Evolutionary conservation across 1,140 invertebrate genomes (phyloP).

Genomic region (Notospermus geniculatus): DNA sequence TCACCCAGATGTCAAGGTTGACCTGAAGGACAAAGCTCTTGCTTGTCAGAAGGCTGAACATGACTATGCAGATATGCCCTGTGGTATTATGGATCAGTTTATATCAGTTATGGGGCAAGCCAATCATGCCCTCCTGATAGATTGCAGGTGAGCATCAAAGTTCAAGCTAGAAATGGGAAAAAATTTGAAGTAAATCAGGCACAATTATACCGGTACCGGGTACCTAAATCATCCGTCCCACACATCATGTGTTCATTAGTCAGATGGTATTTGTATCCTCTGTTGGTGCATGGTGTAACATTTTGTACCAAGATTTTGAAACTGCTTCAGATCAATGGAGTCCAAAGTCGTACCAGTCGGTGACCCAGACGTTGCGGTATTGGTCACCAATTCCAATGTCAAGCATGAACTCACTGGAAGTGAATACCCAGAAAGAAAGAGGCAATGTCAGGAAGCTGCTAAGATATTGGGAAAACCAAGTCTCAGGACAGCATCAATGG

Average conservation of each 20-base stretch:
- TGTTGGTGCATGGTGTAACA: too few relatives aligned
- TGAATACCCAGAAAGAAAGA: slow-evolving; percentile 77
- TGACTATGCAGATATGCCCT: slow-evolving; percentile 83
- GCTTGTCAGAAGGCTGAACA: slow-evolving; percentile 89
- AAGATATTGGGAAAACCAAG: slow-evolving; percentile 70
- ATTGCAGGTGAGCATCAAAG: slow-evolving; percentile 69
- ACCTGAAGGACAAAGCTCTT: slow-evolving; percentile 68
- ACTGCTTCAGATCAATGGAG: slow-evolving; percentile 62
- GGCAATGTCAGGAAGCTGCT: slow-evolving; percentile 77
- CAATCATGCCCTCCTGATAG: slow-evolving; percentile 77
- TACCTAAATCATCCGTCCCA: too few relatives aligned
- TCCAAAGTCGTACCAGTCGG: slow-evolving; percentile 69
- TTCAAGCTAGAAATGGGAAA: too few relatives aligned
- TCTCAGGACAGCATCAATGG: slow-evolving; percentile 42
- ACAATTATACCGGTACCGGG: too few relatives aligned
- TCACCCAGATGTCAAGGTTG: slow-evolving; percentile 14
- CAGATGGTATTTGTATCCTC: too few relatives aligned
- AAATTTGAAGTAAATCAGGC: too few relatives aligned
- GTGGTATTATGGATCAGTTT: slow-evolving; percentile 96
- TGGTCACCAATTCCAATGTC: slow-evolving; percentile 88
- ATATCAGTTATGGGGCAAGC: slow-evolving; percentile 79
- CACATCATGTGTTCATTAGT: too few relatives aligned
- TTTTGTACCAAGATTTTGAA: background rate
- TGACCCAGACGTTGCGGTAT: slow-evolving; percentile 64
- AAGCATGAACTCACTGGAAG: slow-evolving; percentile 81